A percentile compares a stretch with the other conserved stretches of the same genome.
Evolutionary conservation across 2,797 vertebrate genomes (phyloP).

Genomic region (Lophotriccus pileatus): DNA sequence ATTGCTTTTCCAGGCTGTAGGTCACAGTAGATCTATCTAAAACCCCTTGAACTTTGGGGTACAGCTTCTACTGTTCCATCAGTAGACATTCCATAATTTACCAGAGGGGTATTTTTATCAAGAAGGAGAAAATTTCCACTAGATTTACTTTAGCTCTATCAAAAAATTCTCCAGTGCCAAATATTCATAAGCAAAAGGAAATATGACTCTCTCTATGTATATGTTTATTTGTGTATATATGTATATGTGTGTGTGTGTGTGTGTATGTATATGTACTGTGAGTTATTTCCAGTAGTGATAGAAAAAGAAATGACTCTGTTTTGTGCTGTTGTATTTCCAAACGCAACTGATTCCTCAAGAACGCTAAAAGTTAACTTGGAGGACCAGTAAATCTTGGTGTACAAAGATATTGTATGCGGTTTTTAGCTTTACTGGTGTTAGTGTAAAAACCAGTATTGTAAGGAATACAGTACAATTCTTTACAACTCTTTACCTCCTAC

Average conservation of each 20-base stretch:
- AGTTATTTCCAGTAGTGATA: background rate
- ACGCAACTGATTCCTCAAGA: background rate
- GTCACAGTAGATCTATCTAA: background rate
- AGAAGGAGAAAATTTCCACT: background rate
- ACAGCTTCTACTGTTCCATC: background rate
- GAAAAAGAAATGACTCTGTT: background rate
- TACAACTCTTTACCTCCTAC: background rate
- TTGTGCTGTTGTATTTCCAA: background rate
- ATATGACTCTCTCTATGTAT: fast-evolving
- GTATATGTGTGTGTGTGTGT: too few relatives aligned
- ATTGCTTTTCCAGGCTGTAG: background rate
- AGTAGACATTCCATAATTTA: background rate
- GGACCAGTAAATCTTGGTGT: background rate
- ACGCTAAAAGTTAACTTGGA: background rate
- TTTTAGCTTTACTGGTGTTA: background rate
- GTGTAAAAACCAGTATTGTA: background rate
- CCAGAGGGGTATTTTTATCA: background rate
- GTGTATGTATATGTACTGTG: background rate
- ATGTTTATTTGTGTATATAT: background rate
- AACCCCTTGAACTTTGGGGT: background rate
- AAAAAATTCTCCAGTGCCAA: background rate
- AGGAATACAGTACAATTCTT: background rate
- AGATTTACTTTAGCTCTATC: background rate
- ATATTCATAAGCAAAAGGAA: background rate
- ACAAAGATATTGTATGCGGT: background rate